Evolutionary conservation across 2,113 vertebrate genomes (phyloP), one percentile per base, ranked within the genome.

Genomic region (Dryoscopus gambensis): DNA sequence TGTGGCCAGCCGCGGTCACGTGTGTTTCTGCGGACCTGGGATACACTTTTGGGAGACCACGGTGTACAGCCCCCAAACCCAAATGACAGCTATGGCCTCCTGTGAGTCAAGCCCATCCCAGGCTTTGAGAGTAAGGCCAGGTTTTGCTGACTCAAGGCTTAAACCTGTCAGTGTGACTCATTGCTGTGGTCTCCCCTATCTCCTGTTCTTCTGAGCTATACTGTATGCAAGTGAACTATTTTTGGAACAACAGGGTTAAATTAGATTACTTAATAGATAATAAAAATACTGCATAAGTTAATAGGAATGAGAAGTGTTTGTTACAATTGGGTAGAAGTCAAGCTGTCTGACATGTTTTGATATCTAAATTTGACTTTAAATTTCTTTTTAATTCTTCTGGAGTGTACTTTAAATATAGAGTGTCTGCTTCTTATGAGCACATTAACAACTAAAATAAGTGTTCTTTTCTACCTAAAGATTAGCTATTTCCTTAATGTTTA

Each of bases 401-500:
- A 84, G 35, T 7, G 5, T 79, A 64, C 52, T 69, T 95, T 53
- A 85, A 95, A 85, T 63, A 84, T 39, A 89, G 74, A 91, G 46
- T 70, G 42, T 94, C 85, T 87, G 39, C 25, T 76, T 67, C 46
- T 88, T 53, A 64, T 12, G 13, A 95, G 69, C 76, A 95, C 81
- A 82, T 73, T 95, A 94, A 87, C 92, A 87, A 77, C 71, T 52
- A 44, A 95, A 96, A 82, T 71, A 84, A 84, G 64, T 49, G 49
- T 67, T 89, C 83, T 65, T 50, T 59, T 94, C 57, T 87, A 93
- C 83, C 70, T 78, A 78, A 74, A 84, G 59, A 81, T 83, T 76
- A 81, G 69, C 67, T 85, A 46, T 73, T 91, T 69, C 75, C 50
- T 59, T 27, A 57, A 33, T 40, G 46, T 47, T 91, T 88, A 84